phyloP scores from a whole-genome alignment of 2,888 invertebrate genomes.

The Eugnorisma glareosa region DNA sequence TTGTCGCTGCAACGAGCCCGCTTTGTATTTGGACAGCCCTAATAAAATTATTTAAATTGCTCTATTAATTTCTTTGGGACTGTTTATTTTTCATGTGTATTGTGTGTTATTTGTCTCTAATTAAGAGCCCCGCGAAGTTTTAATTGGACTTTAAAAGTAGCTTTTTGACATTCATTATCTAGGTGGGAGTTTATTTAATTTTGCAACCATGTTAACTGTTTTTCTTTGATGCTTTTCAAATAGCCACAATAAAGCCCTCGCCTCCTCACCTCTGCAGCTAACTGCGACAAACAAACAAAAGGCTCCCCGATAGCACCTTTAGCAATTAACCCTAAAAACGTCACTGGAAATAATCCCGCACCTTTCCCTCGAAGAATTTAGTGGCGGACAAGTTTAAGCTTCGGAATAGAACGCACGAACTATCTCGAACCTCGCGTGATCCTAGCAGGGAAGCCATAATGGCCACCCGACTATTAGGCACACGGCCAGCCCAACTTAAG shows the following conservation, averaged over 20 bases:
- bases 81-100: constrained; percentile 52
- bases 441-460: constrained; percentile 76
- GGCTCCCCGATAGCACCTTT: constrained; percentile 30
- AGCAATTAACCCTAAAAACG: constrained; percentile 65
- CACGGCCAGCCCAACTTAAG: constrained; percentile 72
- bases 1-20: constrained; percentile 70
- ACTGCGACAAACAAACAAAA: constrained; percentile 34
- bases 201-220: background rate
- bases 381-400: constrained; percentile 71
- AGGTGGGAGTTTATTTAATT: background rate
- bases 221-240: background rate
- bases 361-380: constrained; percentile 69
- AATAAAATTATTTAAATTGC: constrained; percentile 81
- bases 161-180: constrained; percentile 3
- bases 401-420: constrained; percentile 69
- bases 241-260: background rate
- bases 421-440: constrained; percentile 74
- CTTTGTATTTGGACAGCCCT: constrained; percentile 79
- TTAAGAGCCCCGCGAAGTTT: constrained; percentile 20
- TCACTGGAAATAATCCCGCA: constrained; percentile 64
- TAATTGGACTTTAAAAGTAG: constrained; percentile 27
- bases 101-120: constrained; percentile 49
- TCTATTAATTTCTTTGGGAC: constrained; percentile 70
- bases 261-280: background rate
- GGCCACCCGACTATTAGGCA: constrained; percentile 78